Conservation (phyloP, 2,888 invertebrate species). For the Plutella xylostella region DNA sequence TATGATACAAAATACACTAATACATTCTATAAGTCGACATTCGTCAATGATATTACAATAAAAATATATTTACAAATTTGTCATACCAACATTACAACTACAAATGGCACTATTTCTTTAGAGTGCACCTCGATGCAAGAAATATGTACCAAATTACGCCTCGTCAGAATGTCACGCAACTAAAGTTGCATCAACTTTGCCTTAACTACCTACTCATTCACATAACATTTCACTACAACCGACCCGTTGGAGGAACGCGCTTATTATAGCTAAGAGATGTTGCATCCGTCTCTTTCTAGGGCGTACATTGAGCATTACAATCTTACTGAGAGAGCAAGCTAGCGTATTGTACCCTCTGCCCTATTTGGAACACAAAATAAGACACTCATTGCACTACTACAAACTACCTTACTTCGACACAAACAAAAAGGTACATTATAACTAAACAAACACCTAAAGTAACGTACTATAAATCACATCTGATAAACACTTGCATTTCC, state of each 20-base stretch:
- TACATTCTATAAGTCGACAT: conserved; percentile 28
- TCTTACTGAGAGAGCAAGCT: too few relatives aligned
- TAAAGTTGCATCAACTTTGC: too few relatives aligned
- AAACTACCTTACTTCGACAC: background rate
- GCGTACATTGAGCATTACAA: too few relatives aligned
- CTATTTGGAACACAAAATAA: too few relatives aligned
- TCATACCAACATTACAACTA: conserved; percentile 37
- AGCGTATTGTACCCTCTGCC: too few relatives aligned
- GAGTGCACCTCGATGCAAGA: conserved; percentile 41
- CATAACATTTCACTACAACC: too few relatives aligned
- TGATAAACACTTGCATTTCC: background rate
- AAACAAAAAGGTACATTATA: background rate
- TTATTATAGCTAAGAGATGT: too few relatives aligned
- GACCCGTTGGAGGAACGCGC: too few relatives aligned
- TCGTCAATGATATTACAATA: conserved; percentile 40
- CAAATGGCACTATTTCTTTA: conserved; percentile 59
- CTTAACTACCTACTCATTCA: too few relatives aligned
- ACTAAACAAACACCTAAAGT: background rate
- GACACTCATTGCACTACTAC: background rate
- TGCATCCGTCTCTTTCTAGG: too few relatives aligned
- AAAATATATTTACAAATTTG: conserved; percentile 55
- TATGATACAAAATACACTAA: conserved; percentile 39
- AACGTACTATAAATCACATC: background rate
- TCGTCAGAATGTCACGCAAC: too few relatives aligned
- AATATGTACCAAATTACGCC: conserved; percentile 38